Evolutionary conservation across 53 echinoderm and acorn worm species (phyloP).

Genomic region (Actinopyga echinites): DNA sequence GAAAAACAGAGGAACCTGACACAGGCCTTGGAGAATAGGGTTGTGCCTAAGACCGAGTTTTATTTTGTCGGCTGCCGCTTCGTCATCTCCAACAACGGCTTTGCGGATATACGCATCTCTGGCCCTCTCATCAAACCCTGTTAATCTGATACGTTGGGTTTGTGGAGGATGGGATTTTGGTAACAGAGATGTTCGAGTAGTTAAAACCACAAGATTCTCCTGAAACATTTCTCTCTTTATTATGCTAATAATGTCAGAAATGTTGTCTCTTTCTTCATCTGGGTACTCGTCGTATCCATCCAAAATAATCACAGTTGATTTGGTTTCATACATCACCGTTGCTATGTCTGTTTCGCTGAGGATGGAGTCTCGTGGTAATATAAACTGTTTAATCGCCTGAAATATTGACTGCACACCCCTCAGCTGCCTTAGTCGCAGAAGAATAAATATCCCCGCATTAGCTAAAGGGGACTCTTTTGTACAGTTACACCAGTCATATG

Average conservation of each 20-base stretch:
- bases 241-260: background rate
- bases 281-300: conserved; percentile 33
- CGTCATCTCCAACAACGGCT: background rate
- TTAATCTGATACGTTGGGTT: background rate
- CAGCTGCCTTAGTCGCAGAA: background rate
- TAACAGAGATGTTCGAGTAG: background rate
- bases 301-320: conserved; percentile 5
- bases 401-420: background rate
- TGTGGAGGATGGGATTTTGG: background rate
- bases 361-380: background rate
- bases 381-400: background rate
- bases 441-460: background rate
- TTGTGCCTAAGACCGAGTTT: background rate
- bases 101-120: background rate
- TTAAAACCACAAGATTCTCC: background rate
- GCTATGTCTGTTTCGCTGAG: background rate
- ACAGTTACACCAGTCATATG: conserved; percentile 3
- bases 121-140: background rate
- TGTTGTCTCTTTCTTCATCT: background rate
- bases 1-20: background rate
- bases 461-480: background rate
- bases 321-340: background rate
- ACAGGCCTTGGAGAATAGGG: no score
- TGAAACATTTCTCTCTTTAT: conserved; percentile 1
- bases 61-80: background rate